Base-by-base conservation (phyloP, 2,797 vertebrate species). In the Hephaestus fuliginosus region DNA sequence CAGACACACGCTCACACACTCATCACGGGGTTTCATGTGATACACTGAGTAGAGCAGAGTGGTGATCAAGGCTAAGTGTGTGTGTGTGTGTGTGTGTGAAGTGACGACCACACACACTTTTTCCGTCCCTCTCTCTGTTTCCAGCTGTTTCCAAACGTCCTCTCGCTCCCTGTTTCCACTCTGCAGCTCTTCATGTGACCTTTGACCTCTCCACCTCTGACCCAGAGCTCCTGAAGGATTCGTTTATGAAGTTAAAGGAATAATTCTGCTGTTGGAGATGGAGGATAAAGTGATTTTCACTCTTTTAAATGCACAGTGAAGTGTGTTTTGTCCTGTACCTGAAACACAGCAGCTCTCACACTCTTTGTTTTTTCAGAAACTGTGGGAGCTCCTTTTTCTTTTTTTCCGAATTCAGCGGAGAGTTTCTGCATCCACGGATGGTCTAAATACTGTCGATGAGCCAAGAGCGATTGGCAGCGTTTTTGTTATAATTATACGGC, bases 41-140 rank as follows among this genome's bases (percentile, higher is more conserved):
- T 51, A 67, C 68, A 3, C 49, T 36, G 51, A 70, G 22, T 49
- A 71, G 66, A 44, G 48, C 44, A 76, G 60, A 75, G 43, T 72
- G 51, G 43, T 72, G 51, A 69, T 61, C 68, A 62, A 44, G 46
- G 53, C 15, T 55, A 62, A 15, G 73, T 25, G 25, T 25, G 25
- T 25, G 25, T 30, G 25, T 48, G 22, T 43, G 22, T 39, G 41
- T 46, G 49, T 22, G 61, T 57, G 57, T 41, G 33, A 52, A 30
- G 53, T 18, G 51, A 71, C 43, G 43, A 60, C 22, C 63, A 36
- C 75, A 70, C 80, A 61, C 43, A 36, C 53, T 17, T 14, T 70
- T 55, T 44, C 61, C 41, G 20, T 22, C 51, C 1, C 39, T 53
- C 58, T 63, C 20, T 61, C 46, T 39, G 1, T 12, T 20, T 36